Conservation (phyloP, 2,888 invertebrate species). For the Cistogaster globosa region DNA sequence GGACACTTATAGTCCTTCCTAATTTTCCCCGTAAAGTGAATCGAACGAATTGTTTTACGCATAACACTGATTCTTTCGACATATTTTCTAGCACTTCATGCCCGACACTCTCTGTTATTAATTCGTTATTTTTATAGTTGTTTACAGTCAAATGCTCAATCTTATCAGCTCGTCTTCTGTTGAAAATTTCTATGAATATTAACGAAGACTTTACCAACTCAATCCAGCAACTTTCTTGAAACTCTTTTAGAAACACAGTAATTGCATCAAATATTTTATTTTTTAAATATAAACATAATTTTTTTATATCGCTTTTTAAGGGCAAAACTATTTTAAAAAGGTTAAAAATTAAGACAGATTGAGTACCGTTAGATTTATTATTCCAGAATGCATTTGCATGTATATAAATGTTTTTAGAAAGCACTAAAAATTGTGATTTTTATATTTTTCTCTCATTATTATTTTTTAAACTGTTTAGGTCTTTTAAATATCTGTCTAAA, state of each 20-base stretch:
- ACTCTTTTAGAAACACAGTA: neutral
- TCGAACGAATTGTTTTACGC: neutral
- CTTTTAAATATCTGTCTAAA: too few species aligned
- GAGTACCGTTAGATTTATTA: too few species aligned
- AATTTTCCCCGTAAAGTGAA: neutral
- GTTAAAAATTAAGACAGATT: too few species aligned
- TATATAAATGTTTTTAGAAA: too few species aligned
- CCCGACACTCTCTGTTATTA: neutral
- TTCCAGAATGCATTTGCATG: too few species aligned
- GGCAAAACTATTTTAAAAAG: neutral
- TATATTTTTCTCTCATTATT: too few species aligned
- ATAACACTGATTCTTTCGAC: neutral
- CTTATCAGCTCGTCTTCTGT: neutral
- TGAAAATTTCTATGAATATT: neutral
- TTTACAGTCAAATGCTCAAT: neutral
- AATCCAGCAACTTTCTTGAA: neutral
- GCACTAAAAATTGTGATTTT: too few species aligned
- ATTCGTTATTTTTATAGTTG: neutral
- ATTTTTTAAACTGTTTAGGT: too few species aligned
- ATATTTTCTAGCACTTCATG: neutral
- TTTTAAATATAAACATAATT: neutral
- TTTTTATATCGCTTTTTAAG: neutral
- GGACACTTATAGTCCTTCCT: neutral
- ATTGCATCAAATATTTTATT: too few species aligned
- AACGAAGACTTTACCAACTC: neutral